Base-by-base conservation (phyloP, 2,113 vertebrate genomes). In the Leptodactylus fuscus region DNA sequence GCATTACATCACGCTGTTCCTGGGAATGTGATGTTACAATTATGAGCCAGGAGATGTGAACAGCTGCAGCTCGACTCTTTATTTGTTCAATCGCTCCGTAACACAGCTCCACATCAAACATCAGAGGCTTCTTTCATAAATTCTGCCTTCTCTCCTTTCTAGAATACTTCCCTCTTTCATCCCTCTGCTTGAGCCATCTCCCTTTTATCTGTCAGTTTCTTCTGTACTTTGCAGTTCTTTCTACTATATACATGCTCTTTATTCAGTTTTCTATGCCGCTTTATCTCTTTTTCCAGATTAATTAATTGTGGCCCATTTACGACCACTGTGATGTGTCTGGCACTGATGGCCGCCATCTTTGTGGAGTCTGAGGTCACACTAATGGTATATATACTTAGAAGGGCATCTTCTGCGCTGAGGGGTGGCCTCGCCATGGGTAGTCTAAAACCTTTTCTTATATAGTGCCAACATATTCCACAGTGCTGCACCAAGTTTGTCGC, bases 91-190 rank as follows among this genome's bases (percentile, higher is more conserved):
- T 38, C 62, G 55, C 79, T 81, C 62, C 16, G 24, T 58, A 22
- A 49, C 12, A n/a, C 79, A n/a, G 53, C 62, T 49, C 24, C 80
- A 81, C 80, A 67, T 81, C 58, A 81, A 69, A 81, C 60, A 51
- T 81, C 80, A 49, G 8, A 81, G 27, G 41, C 60, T 67, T 29
- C 80, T 69, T 67, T 69, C 41, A 67, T 48, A 48, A 67, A 49
- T 81, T 48, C 80, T 34, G 60, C 44, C 60, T 48, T 34, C 58
- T 81, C 41, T 81, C 58, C 41, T 67, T 38, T 80, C 53, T 38
- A 38, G 13, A 24, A 41, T 22, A 38, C 78, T 82, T 82, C 69
- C 48, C 20, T 49, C 67, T 38, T 58, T 53, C 34, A 76, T 51
- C 60, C 38, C 36, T 85, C 55, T 41, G 20, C 58, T 62, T 1